Percentiles rank a stretch among this genome's conserved stretches.
These are phyloP conservation scores for Heliconius cydno DNA, from an alignment of 2,888 invertebrate species.

Conservation along the genomic window DNA sequence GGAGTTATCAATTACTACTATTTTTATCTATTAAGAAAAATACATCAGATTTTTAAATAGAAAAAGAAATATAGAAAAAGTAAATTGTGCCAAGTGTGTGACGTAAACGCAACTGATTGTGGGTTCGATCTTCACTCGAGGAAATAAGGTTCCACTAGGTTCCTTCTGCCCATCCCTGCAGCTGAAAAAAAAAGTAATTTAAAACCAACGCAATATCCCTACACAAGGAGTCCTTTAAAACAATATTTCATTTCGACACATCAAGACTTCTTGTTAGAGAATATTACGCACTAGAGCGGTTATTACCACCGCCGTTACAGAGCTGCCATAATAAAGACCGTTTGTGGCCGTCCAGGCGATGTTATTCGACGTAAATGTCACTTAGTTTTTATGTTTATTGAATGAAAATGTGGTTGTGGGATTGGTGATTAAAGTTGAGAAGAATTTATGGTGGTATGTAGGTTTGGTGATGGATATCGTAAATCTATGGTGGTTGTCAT, in stretches of 20 bases:
- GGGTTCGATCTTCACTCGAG: no score
- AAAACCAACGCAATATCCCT: slow-evolving; percentile 19
- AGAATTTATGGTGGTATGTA: slow-evolving; percentile 10
- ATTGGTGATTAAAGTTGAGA: slow-evolving; percentile 22
- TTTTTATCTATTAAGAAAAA: not conserved
- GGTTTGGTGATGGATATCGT: slow-evolving; percentile 3
- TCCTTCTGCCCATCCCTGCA: no score
- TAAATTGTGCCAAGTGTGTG: no score
- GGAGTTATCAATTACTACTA: not conserved
- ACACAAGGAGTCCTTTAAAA: slow-evolving; percentile 24
- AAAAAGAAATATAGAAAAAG: not conserved
- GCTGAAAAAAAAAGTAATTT: not conserved
- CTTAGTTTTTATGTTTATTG: slow-evolving; percentile 38
- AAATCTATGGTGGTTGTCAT: not conserved
- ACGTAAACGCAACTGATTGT: no score
- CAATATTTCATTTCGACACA: slow-evolving; percentile 46
- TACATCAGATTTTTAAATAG: not conserved
- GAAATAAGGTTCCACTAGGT: no score
- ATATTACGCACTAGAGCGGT: slow-evolving; percentile 57
- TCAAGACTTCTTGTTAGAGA: slow-evolving; percentile 55
- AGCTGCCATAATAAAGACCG: slow-evolving; percentile 44
- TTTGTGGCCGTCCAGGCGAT: slow-evolving; percentile 38
- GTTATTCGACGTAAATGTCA: slow-evolving; percentile 39
- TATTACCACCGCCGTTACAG: slow-evolving; percentile 52
- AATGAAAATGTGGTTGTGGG: slow-evolving; percentile 28